Base-by-base conservation (phyloP, 2,888 invertebrate genomes). In the Mystacides longicornis region DNA sequence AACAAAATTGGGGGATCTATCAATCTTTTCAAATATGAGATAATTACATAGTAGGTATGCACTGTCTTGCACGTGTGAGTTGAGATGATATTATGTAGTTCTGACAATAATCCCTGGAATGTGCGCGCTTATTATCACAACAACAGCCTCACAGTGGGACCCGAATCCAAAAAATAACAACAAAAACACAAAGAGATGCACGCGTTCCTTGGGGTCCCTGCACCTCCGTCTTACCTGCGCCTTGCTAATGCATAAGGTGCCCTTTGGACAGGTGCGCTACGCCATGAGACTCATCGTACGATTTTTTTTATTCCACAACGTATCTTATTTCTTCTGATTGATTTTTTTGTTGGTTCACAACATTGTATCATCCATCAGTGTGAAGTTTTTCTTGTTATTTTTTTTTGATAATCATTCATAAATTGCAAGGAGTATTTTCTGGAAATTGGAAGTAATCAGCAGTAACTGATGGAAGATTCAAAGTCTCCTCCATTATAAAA, bases 221-320 rank as follows among this genome's bases (percentile, higher is more conserved):
- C 23, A 49, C 37, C 22, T 43, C 23, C 54, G 56, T 53, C 52
- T 56, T 60, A 60, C 60, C 60, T 60, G 60, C 60, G 58, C 56
- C 58, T 54, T 58, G 19, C 14, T 37, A 7, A n/a, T 14, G 16
- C 58, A 58, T 58, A 60, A 60, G 60, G 58, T 58, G 56, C 53
- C 54, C 49, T 57, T 45, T 47, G 56, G 54, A 58, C 60, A 60
- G 60, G 60, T 60, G 59, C 55, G 51, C 16, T 37, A 16, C 3
- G 37, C 37, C 14, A n/a, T n/a, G 14, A 37, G 14, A 3, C 14
- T 37, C 14, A 14, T 37, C 16, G 3, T 37, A n/a, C 16, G 37
- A 3, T 3, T 27, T 27, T 27, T 27, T 7, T 37, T 14, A n/a
- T 37, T 14, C 37, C 4, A 37, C n/a, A n/a, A n/a, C n/a, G n/a